Conservation (phyloP, 2,888 invertebrate genomes). For the Sthenelais limicola region DNA sequence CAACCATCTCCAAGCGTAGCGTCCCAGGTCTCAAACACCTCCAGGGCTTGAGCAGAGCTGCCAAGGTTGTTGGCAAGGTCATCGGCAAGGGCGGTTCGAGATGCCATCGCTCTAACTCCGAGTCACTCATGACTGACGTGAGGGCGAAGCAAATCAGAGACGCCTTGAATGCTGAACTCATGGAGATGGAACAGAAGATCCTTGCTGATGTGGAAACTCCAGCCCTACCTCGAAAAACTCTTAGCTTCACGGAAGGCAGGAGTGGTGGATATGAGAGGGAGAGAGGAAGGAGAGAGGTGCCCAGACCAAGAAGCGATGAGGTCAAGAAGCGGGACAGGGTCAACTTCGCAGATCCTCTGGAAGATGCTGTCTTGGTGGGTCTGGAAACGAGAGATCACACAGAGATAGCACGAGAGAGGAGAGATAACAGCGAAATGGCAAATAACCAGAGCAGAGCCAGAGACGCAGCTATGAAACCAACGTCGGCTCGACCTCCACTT, state of each 20-base stretch:
- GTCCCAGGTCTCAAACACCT: not conserved
- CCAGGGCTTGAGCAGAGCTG: not conserved
- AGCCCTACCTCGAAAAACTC: too few species aligned
- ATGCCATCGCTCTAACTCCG: constrained; percentile 14
- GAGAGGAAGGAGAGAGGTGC: too few species aligned
- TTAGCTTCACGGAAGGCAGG: not conserved
- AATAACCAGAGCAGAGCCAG: not conserved
- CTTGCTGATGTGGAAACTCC: not conserved
- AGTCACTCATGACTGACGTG: constrained; percentile 21
- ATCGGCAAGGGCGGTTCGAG: not conserved
- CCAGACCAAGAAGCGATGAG: too few species aligned
- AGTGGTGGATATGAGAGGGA: not conserved
- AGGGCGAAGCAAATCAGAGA: constrained; percentile 20
- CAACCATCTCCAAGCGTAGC: not conserved
- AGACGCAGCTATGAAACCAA: not conserved
- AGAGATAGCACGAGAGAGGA: not conserved
- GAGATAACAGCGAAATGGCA: not conserved
- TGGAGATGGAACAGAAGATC: constrained; percentile 3
- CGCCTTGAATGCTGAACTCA: constrained; percentile 13
- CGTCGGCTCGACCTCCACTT: too few species aligned
- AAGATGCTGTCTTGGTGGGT: not conserved
- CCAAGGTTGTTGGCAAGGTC: constrained; percentile 1
- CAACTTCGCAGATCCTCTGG: not conserved
- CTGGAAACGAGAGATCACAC: too few species aligned
- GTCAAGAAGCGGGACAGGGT: constrained; percentile 1